phyloP scores from a whole-genome alignment of 2,888 invertebrate species.

The Plagodis pulveraria region DNA sequence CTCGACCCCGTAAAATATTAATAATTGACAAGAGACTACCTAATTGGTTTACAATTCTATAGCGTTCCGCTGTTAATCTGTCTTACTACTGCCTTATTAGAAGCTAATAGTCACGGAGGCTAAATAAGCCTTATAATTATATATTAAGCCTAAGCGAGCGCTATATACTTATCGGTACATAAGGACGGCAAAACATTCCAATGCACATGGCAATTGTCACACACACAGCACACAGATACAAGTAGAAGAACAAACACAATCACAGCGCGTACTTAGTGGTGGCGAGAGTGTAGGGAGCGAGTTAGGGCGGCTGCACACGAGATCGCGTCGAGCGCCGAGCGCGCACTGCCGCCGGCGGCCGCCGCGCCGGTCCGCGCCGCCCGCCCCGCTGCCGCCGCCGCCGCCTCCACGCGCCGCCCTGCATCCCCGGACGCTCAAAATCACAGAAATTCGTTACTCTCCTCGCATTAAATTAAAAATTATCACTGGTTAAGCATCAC shows the following conservation, averaged over 20 bases:
- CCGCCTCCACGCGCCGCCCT: no score
- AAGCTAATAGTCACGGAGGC: constrained; percentile 14
- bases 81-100: constrained; percentile 24
- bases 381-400: constrained; percentile 26
- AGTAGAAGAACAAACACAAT: constrained; percentile 45
- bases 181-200: constrained; percentile 30
- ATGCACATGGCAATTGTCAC: constrained; percentile 60
- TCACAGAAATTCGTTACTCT: constrained; percentile 48
- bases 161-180: constrained; percentile 22
- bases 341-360: constrained; percentile 61
- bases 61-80: constrained; percentile 23
- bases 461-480: constrained; percentile 41
- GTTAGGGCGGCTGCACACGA: constrained; percentile 37
- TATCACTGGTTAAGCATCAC: constrained; percentile 35
- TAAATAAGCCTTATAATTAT: neutral
- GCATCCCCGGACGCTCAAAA: constrained; percentile 51
- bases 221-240: constrained; percentile 38
- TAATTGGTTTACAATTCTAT: constrained; percentile 27
- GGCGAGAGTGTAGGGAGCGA: constrained; percentile 8
- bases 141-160: neutral
- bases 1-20: constrained; percentile 16
- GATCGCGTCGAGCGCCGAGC: constrained; percentile 46
- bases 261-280: constrained; percentile 46
- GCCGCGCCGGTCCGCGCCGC: constrained; percentile 37
- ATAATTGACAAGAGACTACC: constrained; percentile 26